Evolutionary conservation across 2,113 vertebrate species (phyloP).

Genomic region (Aplodontia rufa): DNA sequence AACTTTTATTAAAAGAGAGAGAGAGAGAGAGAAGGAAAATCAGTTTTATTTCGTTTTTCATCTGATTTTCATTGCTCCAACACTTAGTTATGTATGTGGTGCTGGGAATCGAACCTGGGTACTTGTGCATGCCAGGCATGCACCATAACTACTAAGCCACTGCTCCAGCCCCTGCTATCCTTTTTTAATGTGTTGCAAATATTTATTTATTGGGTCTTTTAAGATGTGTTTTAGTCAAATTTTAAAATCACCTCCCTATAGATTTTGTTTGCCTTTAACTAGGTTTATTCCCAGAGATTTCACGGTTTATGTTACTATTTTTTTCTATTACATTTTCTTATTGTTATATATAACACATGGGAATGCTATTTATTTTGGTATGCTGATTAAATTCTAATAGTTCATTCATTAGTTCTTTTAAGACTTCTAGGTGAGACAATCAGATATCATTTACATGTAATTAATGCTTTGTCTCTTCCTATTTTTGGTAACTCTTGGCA

Average conservation of each 20-base stretch:
- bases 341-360: too few species aligned
- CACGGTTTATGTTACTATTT: background rate
- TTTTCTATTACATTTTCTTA: background rate
- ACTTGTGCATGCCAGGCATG: too few species aligned
- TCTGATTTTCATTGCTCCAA: too few species aligned
- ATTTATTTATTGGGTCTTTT: background rate
- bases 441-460: background rate
- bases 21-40: too few species aligned
- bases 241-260: background rate
- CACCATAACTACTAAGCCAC: too few species aligned
- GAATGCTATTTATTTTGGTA: background rate
- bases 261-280: background rate
- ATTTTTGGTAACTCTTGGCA: too few species aligned
- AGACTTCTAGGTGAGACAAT: background rate
- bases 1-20: too few species aligned
- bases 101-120: too few species aligned
- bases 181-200: background rate
- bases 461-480: background rate
- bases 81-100: too few species aligned
- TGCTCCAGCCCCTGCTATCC: too few species aligned
- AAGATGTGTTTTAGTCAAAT: background rate
- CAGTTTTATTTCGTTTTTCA: too few species aligned
- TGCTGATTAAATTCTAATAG: background rate
- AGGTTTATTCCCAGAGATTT: background rate
- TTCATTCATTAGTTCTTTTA: background rate